These are phyloP conservation scores for Nephotettix cincticeps DNA, from an alignment of 1,140 invertebrate species.

Conservation along the genomic window DNA sequence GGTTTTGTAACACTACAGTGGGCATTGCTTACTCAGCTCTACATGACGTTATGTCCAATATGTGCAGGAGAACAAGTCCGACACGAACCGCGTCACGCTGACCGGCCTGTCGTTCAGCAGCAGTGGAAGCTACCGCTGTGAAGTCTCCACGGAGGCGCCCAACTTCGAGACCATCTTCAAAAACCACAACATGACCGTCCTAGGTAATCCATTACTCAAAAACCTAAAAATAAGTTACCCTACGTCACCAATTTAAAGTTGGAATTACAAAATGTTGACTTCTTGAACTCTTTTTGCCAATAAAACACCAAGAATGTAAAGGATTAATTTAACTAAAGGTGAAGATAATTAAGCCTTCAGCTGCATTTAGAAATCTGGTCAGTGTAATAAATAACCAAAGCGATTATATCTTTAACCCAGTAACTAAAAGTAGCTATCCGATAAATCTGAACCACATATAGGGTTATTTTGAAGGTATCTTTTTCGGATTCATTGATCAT, in stretches of 20 bases:
- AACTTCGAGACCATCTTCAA: slow-evolving; percentile 76
- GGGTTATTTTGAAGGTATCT: too few species aligned
- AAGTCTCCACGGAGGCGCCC: slow-evolving; percentile 79
- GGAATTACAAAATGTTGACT: not conserved
- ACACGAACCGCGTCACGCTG: slow-evolving; percentile 20
- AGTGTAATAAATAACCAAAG: too few species aligned
- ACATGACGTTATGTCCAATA: too few species aligned
- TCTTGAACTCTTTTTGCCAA: not conserved
- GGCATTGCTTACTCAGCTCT: too few species aligned
- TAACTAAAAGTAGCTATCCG: too few species aligned
- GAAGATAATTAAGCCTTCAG: too few species aligned
- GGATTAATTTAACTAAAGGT: too few species aligned
- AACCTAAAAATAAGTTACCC: not conserved
- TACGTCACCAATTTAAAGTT: not conserved
- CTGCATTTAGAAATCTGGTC: too few species aligned
- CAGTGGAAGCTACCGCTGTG: slow-evolving; percentile 64
- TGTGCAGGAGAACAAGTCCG: slow-evolving; percentile 20
- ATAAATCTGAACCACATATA: too few species aligned
- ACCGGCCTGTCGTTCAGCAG: slow-evolving; percentile 29
- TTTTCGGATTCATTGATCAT: too few species aligned
- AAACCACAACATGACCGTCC: slow-evolving; percentile 67
- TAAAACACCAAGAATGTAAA: not conserved
- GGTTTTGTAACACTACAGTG: too few species aligned
- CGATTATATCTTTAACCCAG: too few species aligned
- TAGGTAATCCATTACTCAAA: slow-evolving; percentile 56